phyloP scores from a whole-genome alignment of 2,113 vertebrate species.

The Crotalus helleri region DNA sequence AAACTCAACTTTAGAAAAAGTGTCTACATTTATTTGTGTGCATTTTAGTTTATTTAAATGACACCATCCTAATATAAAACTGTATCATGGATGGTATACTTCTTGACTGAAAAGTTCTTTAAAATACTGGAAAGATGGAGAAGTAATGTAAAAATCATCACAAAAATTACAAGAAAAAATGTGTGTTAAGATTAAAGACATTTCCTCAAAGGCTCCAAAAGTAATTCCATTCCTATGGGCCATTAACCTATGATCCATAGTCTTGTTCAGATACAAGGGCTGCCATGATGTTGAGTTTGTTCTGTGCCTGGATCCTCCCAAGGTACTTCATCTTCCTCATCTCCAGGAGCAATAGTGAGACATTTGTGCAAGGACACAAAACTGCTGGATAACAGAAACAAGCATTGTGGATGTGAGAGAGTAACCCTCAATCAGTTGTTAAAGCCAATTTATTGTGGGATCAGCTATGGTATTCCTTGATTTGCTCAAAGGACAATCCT shows the following conservation, averaged over 20 bases:
- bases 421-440: background rate
- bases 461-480: background rate
- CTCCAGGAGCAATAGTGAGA: background rate
- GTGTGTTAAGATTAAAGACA: background rate
- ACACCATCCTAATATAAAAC: background rate
- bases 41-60: constrained; percentile 12
- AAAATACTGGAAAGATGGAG: background rate
- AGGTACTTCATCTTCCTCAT: background rate
- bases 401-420: background rate
- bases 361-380: background rate
- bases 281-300: background rate
- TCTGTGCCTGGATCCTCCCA: background rate
- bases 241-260: background rate
- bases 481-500: background rate
- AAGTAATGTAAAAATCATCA: background rate
- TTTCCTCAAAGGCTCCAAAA: background rate
- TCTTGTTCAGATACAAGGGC: background rate
- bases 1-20: background rate
- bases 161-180: background rate
- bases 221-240: background rate
- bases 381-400: background rate
- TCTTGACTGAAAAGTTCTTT: background rate
- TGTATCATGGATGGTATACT: background rate
- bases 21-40: constrained; percentile 24
- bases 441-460: background rate